Evolutionary conservation across 2,113 vertebrate species (phyloP).

Genomic region (Hirundichthys speculiger): DNA sequence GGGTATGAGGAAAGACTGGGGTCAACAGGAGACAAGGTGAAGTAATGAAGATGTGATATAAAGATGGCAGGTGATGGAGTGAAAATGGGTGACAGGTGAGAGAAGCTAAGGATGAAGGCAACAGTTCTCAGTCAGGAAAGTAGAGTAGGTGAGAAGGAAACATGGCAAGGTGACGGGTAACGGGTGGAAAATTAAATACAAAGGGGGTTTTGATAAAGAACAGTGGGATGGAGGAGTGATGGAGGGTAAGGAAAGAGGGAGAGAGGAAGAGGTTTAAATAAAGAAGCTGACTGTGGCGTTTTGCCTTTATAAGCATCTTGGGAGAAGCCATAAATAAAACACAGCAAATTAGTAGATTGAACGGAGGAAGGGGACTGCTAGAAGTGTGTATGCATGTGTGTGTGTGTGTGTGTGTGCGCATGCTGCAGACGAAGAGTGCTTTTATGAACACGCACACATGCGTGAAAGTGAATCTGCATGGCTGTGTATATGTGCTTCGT

Average conservation of each 20-base stretch:
- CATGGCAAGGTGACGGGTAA: not conserved
- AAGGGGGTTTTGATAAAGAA: conserved; percentile 1
- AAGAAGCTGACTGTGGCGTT: conserved; percentile 71
- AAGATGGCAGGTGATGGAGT: conserved; percentile 24
- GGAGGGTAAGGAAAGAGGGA: conserved; percentile 28
- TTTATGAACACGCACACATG: not conserved
- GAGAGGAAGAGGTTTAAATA: conserved; percentile 22
- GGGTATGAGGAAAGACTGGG: conserved; percentile 8
- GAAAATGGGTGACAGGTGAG: conserved; percentile 13
- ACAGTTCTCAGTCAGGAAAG: not conserved
- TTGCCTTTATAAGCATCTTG: conserved; percentile 64
- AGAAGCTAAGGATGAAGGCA: too few species aligned
- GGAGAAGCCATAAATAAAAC: conserved; percentile 79
- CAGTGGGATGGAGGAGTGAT: not conserved
- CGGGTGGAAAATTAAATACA: not conserved
- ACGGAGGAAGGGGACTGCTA: conserved; percentile 41
- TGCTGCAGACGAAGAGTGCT: conserved; percentile 4
- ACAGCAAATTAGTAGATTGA: conserved; percentile 78
- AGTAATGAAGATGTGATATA: conserved; percentile 10
- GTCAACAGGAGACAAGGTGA: conserved; percentile 3
- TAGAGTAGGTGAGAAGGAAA: not conserved
- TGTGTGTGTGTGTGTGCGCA: conserved; percentile 15
- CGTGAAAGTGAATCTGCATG: conserved; percentile 3
- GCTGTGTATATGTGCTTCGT: not conserved
- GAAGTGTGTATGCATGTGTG: conserved; percentile 24